These are phyloP conservation scores for Dreissena rostriformis DNA, from an alignment of 1,140 invertebrate genomes.

Conservation along the genomic window DNA sequence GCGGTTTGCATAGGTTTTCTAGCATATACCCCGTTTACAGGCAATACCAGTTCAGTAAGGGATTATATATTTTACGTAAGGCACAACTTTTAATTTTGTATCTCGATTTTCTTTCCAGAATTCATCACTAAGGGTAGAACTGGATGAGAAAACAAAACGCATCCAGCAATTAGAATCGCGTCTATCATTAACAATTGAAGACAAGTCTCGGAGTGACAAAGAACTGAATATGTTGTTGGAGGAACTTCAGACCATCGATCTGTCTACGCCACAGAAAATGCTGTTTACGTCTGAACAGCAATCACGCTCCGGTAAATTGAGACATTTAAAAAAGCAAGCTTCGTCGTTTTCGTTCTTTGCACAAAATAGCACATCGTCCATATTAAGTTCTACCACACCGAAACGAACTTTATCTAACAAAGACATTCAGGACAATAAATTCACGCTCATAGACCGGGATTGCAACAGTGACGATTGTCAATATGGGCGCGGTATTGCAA, in stretches of 20 bases:
- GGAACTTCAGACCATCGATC: slow-evolving; percentile 49
- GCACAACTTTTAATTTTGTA: too few relatives aligned
- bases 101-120: neutral
- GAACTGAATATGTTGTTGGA: slow-evolving; percentile 43
- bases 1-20: too few relatives aligned
- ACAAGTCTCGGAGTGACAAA: slow-evolving; percentile 37
- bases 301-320: neutral
- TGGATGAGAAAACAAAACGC: slow-evolving; percentile 28
- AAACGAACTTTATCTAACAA: neutral
- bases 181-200: slow-evolving; percentile 26
- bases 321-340: slow-evolving; percentile 36
- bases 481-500: neutral
- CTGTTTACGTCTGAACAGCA: neutral
- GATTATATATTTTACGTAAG: too few relatives aligned
- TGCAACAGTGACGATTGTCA: neutral
- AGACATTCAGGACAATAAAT: neutral
- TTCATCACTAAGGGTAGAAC: slow-evolving; percentile 2
- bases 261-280: slow-evolving; percentile 9
- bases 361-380: neutral
- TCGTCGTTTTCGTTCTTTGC: slow-evolving; percentile 49
- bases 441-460: neutral
- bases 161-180: slow-evolving; percentile 30
- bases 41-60: too few relatives aligned
- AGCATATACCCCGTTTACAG: too few relatives aligned
- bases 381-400: neutral